These are phyloP conservation scores for Girardinus metallicus DNA, from an alignment of 2,797 vertebrate species.

Conservation along the genomic window DNA sequence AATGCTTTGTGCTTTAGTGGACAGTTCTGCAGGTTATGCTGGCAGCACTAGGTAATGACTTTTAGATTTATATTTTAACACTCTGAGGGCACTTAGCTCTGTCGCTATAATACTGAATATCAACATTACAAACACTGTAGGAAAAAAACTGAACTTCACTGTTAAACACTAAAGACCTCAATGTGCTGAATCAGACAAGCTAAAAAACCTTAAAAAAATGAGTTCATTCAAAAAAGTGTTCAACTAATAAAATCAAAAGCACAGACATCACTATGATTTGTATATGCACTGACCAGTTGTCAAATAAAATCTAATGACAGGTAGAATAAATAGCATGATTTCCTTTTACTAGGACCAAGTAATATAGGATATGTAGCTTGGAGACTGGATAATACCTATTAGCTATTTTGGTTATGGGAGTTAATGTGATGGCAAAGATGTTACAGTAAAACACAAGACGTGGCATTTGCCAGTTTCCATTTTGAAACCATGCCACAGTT, in stretches of 20 bases:
- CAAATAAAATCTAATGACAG: background rate
- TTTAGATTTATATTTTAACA: conserved; percentile 30
- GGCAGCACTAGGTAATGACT: conserved; percentile 5
- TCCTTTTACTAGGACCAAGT: background rate
- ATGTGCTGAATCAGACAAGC: background rate
- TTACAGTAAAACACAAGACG: background rate
- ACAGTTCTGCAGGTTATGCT: conserved; percentile 22
- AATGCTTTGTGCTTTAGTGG: conserved; percentile 18
- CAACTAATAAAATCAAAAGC: background rate
- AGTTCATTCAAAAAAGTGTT: background rate
- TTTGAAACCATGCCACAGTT: conserved; percentile 1
- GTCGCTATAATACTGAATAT: conserved; percentile 13
- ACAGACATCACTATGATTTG: background rate
- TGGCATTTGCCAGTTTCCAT: background rate
- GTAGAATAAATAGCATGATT: background rate
- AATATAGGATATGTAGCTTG: background rate
- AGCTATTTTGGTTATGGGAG: background rate
- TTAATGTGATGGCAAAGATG: background rate
- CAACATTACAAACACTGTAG: background rate
- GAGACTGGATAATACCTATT: background rate
- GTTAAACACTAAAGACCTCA: background rate
- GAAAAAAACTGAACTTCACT: conserved; percentile 4
- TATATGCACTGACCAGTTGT: too few relatives aligned
- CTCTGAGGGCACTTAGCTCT: conserved; percentile 15
- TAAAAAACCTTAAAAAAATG: background rate